phyloP scores from a whole-genome alignment of 35 echinoderm and acorn worm species.

The Heliocidaris tuberculata region DNA sequence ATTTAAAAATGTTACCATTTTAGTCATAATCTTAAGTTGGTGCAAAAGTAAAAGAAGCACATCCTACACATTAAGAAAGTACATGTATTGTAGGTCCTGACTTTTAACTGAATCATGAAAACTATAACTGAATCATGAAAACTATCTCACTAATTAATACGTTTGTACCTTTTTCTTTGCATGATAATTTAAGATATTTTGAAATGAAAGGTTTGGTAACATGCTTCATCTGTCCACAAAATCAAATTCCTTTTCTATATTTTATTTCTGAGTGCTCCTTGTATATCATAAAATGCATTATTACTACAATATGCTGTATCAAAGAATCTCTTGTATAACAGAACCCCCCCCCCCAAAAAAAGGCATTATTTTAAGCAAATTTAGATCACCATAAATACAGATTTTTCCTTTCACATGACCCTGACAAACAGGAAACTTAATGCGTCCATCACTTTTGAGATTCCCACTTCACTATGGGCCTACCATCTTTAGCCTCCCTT shows the following conservation, averaged over 20 bases:
- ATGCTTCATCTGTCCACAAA: no score
- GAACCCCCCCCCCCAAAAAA: background rate
- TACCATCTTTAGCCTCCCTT: background rate
- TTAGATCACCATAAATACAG: no score
- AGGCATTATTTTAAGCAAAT: background rate
- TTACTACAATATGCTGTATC: background rate
- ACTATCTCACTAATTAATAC: no score
- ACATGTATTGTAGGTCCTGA: no score
- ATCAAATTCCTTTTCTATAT: no score
- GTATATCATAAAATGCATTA: background rate
- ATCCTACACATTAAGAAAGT: background rate
- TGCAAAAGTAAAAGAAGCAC: background rate
- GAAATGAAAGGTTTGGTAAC: no score
- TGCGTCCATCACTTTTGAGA: background rate
- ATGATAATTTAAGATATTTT: no score
- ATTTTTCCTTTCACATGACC: background rate
- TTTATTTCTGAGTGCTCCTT: background rate
- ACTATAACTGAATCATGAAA: no score
- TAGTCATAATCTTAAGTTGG: background rate
- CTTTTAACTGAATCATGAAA: no score
- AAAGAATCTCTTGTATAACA: background rate
- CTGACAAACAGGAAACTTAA: background rate
- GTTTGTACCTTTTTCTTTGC: no score
- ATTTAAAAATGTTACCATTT: background rate
- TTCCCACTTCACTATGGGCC: background rate